Evolutionary conservation across 2,113 vertebrate genomes (phyloP), one percentile per base, ranked within the genome.

Genomic region (Xiphophorus hellerii): DNA sequence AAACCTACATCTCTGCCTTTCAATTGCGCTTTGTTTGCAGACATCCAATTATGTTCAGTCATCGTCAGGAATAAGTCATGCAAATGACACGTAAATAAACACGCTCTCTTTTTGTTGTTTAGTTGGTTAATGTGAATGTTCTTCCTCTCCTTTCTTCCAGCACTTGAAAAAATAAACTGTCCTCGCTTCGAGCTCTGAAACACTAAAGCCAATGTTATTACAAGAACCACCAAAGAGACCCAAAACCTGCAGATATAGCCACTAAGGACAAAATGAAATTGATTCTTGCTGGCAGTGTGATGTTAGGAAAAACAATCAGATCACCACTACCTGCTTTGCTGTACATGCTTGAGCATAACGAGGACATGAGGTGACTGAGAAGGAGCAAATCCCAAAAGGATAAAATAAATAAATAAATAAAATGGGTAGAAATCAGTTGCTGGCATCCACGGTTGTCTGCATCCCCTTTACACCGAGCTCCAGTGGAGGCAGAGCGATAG

Each of bases 211-310:
- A 68, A 30, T 74, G 33, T 68, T 80, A 82, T 83, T 84, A 69
- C 64, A 68, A 44, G 77, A 83, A 76, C 66, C 61, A 74, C 81
- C 64, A 76, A 84, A 78, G 77, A 84, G 69, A 78, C 62, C 71
- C 35, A 73, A 77, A 80, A 54, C 76, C 73, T 81, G 69, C 74
- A 78, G 37, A n/a, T 67, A 42, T 69, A 73, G 84, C 83, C 79
- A 78, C 85, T 66, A 73, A 87, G 78, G 76, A 84, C 68, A 58
- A 77, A 83, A 84, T 85, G 31, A 86, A 84, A 88, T 87, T 73
- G 66, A 92, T 88, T 88, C 66, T 80, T 51, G 62, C 39, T 78
- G 75, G 83, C 78, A 74, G 71, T 54, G 82, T 58, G 75, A 81
- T 78, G 74, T 64, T 62, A 20, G 66, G 60, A 62, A 85, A 58